A percentile compares a stretch with the other conserved stretches of the same genome.
Evolutionary conservation across 2,797 vertebrate genomes (phyloP).

Genomic region (Platalea minor): DNA sequence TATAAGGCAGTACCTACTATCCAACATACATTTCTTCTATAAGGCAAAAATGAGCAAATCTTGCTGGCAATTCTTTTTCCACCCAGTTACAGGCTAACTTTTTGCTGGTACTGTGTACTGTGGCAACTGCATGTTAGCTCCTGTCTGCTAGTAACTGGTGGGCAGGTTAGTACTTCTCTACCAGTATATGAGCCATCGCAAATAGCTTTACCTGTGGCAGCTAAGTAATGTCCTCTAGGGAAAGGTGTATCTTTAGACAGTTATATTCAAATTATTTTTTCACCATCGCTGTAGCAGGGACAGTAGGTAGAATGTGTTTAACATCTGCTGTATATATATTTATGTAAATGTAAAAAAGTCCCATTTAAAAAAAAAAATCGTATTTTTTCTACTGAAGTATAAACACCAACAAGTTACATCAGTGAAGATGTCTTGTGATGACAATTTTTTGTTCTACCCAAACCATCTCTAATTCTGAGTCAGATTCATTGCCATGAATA

Average conservation of each 20-base stretch:
- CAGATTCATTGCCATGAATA: background rate
- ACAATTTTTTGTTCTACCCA: constrained; percentile 7
- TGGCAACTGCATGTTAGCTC: background rate
- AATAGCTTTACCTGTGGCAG: background rate
- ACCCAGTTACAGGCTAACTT: background rate
- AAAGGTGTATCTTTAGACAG: background rate
- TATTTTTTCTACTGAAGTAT: background rate
- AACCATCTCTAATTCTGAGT: background rate
- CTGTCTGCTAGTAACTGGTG: background rate
- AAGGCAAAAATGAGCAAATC: background rate
- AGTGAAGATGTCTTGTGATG: background rate
- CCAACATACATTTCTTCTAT: background rate
- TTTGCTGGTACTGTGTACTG: background rate
- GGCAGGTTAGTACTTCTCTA: background rate
- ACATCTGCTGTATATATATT: constrained; percentile 8
- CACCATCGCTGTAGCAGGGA: background rate
- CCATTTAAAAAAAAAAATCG: background rate
- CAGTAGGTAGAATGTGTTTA: background rate
- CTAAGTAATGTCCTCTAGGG: background rate
- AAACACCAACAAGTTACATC: background rate
- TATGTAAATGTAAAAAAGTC: background rate
- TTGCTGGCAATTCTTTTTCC: background rate
- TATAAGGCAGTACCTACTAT: background rate
- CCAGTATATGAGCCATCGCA: background rate
- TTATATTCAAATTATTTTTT: background rate